Conservation (phyloP, 2,113 vertebrate genomes). For the Aegotheles bennettii region DNA sequence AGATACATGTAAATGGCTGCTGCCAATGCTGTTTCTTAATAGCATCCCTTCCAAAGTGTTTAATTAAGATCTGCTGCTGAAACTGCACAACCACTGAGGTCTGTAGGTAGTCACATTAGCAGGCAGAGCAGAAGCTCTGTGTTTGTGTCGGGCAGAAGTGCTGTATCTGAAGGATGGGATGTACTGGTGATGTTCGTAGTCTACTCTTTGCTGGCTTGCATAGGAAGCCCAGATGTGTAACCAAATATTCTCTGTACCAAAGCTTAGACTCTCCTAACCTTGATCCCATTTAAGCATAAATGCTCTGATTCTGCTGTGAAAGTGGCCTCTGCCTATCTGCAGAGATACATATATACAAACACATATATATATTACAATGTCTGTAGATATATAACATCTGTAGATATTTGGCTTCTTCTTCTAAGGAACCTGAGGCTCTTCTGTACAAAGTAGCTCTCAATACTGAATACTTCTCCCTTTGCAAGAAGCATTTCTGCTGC, state of each 20-base stretch:
- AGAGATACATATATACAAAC: too few species aligned
- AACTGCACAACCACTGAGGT: accelerated
- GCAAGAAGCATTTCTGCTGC: neutral
- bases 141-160: neutral
- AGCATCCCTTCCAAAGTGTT: neutral
- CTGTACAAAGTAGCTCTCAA: neutral
- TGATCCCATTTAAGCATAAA: neutral
- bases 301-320: neutral
- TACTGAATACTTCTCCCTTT: neutral
- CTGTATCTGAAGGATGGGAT: neutral
- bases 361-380: neutral
- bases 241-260: neutral
- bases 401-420: neutral
- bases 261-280: neutral
- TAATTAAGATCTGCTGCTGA: neutral
- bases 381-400: neutral
- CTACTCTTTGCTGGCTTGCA: neutral
- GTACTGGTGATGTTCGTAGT: neutral
- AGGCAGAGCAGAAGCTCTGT: neutral
- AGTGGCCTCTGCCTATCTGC: neutral
- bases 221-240: neutral
- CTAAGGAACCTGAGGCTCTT: neutral
- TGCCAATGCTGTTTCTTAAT: neutral
- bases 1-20: neutral
- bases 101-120: neutral